phyloP scores from a whole-genome alignment of 1,140 invertebrate genomes.

The Schmidtea mediterranea region DNA sequence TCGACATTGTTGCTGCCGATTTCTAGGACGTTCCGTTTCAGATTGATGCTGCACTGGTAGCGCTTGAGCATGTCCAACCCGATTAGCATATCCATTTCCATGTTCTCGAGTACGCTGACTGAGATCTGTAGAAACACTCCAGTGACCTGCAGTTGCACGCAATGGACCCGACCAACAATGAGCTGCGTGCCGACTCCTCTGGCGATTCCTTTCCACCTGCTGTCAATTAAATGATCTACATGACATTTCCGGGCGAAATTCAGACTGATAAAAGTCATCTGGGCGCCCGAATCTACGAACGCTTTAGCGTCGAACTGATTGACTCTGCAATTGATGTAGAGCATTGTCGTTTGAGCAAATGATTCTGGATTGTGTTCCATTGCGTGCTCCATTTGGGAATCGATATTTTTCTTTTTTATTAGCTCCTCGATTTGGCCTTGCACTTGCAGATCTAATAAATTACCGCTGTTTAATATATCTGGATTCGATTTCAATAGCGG shows the following conservation, averaged over 20 bases:
- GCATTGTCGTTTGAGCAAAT: constrained; percentile 82
- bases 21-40: constrained; percentile 55
- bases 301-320: constrained; percentile 84
- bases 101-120: constrained; percentile 84
- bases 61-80: constrained; percentile 86
- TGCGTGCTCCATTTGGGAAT: constrained; percentile 89
- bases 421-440: constrained; percentile 77
- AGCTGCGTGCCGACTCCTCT: constrained; percentile 65
- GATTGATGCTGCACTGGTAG: constrained; percentile 68
- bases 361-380: constrained; percentile 93
- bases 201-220: constrained; percentile 69
- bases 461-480: constrained; percentile 47
- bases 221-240: constrained; percentile 76
- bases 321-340: constrained; percentile 48
- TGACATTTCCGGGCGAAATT: constrained; percentile 48
- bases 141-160: constrained; percentile 34
- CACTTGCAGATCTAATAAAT: constrained; percentile 76
- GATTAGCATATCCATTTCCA: constrained; percentile 89
- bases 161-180: constrained; percentile 77
- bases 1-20: constrained; percentile 84
- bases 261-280: constrained; percentile 31
- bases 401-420: constrained; percentile 76
- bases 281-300: constrained; percentile 61
- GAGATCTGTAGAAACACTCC: constrained; percentile 44
- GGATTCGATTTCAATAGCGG: too few species aligned